phyloP scores from a whole-genome alignment of 2,113 vertebrate genomes.

The Lontra canadensis region DNA sequence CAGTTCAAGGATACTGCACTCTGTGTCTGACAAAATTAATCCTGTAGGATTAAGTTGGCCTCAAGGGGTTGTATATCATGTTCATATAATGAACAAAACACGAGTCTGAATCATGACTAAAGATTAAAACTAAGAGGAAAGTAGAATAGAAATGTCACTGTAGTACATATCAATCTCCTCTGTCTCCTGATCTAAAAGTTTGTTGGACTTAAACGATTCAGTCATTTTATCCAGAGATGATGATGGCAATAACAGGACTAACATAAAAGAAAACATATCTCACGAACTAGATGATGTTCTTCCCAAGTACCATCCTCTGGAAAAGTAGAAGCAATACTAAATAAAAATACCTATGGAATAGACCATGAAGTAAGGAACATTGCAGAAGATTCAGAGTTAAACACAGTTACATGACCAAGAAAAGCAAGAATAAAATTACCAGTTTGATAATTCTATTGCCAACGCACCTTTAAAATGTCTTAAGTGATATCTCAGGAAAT shows the following conservation, averaged over 20 bases:
- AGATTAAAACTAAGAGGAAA: conserved; percentile 77
- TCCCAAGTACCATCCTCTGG: conserved; percentile 89
- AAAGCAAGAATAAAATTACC: conserved; percentile 90
- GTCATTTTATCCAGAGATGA: conserved; percentile 90
- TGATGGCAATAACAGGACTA: conserved; percentile 82
- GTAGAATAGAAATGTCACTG: conserved; percentile 75
- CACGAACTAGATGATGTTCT: conserved; percentile 88
- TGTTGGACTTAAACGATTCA: conserved; percentile 87
- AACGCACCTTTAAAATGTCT: conserved; percentile 85
- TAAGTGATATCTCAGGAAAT: conserved; percentile 78
- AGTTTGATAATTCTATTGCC: conserved; percentile 87
- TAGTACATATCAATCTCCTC: conserved; percentile 45
- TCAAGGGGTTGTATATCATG: conserved; percentile 62
- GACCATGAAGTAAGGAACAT: conserved; percentile 82
- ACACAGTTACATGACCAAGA: conserved; percentile 82
- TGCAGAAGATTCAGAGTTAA: conserved; percentile 83
- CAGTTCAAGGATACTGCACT: conserved; percentile 87
- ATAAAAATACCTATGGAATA: conserved; percentile 83
- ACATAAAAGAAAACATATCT: conserved; percentile 87
- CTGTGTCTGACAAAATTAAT: conserved; percentile 85
- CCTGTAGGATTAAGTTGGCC: conserved; percentile 86
- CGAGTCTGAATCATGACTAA: conserved; percentile 68
- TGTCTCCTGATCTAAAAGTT: conserved; percentile 73
- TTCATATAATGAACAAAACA: conserved; percentile 64
- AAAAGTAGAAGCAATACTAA: conserved; percentile 90